Percentiles rank a stretch among this genome's conserved stretches.
Conservation (phyloP, 2,113 vertebrate genomes). For the Corythoichthys intestinalis region DNA sequence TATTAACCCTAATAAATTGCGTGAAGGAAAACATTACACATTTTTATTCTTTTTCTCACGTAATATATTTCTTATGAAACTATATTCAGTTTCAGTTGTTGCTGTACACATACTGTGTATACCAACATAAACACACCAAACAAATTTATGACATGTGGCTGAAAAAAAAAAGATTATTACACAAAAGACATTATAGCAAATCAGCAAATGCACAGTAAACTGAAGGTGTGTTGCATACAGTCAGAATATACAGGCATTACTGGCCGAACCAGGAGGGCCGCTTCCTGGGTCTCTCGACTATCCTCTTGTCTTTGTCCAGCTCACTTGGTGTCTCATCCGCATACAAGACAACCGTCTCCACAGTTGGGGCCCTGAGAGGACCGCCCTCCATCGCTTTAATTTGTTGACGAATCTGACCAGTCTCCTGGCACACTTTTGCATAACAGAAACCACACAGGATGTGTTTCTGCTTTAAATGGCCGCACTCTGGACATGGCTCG, state of each 20-base stretch:
- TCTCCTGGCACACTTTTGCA: conserved; percentile 81
- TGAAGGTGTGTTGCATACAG: background rate
- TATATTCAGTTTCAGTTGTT: background rate
- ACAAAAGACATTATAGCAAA: background rate
- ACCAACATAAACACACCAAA: background rate
- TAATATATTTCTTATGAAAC: conserved; percentile 34
- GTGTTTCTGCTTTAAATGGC: conserved; percentile 90
- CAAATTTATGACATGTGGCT: background rate
- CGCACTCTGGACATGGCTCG: conserved; percentile 86
- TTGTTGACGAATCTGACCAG: conserved; percentile 73
- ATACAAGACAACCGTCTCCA: conserved; percentile 85
- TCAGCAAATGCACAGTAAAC: background rate
- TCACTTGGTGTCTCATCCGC: conserved; percentile 76
- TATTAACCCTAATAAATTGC: no score
- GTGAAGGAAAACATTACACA: background rate
- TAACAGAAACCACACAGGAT: conserved; percentile 90
- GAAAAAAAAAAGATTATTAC: background rate
- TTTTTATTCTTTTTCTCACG: background rate
- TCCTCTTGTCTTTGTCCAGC: conserved; percentile 80
- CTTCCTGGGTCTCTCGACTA: conserved; percentile 83
- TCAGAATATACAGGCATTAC: conserved; percentile 28
- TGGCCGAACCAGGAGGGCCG: conserved; percentile 87
- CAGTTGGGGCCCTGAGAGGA: conserved; percentile 74
- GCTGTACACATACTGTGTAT: background rate
- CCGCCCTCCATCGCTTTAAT: conserved; percentile 80